These are phyloP conservation scores for Xanthostigma xanthostigma DNA, from an alignment of 2,888 invertebrate species.

Conservation along the genomic window DNA sequence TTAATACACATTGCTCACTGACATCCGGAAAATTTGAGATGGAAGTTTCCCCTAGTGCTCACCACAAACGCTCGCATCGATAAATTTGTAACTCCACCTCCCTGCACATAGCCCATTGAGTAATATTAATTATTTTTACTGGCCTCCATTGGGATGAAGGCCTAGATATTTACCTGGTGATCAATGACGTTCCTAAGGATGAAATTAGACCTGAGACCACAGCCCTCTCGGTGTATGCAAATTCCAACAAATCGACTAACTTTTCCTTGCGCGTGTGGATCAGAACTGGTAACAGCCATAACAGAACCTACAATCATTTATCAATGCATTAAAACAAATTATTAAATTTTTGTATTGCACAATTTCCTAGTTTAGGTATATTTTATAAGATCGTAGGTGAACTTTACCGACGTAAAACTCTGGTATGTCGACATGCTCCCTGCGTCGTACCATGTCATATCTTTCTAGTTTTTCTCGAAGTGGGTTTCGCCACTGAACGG, in stretches of 20 bases:
- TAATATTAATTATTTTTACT: no score
- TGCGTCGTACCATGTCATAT: conserved; percentile 78
- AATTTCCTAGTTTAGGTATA: background rate
- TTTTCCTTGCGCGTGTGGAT: conserved; percentile 73
- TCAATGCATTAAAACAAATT: no score
- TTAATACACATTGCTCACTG: no score
- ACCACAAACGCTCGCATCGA: no score
- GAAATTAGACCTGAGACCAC: conserved; percentile 74
- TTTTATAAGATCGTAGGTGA: no score
- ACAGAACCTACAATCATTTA: conserved; percentile 52
- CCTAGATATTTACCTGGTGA: conserved; percentile 37
- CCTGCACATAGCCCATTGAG: no score
- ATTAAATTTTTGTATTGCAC: background rate
- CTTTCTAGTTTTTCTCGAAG: conserved; percentile 81
- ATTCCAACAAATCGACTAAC: conserved; percentile 82
- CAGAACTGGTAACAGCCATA: conserved; percentile 74
- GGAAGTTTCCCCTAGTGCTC: no score
- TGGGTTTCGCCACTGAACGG: conserved; percentile 58
- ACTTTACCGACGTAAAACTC: conserved; percentile 91
- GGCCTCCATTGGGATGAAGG: no score
- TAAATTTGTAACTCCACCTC: no score
- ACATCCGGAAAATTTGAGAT: no score
- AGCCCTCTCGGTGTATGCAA: conserved; percentile 72
- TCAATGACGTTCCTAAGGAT: conserved; percentile 87
- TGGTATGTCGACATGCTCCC: conserved; percentile 73